These are phyloP conservation scores for Callyntrura guangdongensis DNA, from an alignment of 2,888 invertebrate genomes.

Conservation along the genomic window DNA sequence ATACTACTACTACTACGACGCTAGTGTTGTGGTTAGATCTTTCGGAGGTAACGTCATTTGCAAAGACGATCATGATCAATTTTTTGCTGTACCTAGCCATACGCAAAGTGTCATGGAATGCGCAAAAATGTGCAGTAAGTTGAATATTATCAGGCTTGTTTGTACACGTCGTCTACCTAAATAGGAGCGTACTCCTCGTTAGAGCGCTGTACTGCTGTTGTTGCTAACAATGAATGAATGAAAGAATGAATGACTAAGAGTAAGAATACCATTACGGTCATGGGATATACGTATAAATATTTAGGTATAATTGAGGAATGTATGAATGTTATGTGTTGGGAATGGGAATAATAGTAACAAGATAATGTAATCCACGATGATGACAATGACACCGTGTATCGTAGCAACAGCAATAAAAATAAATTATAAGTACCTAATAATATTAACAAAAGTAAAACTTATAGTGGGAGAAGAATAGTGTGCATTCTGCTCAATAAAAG, in stretches of 20 bases:
- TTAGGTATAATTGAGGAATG: not conserved
- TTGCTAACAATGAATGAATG: constrained; percentile 19
- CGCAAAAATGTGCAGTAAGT: not conserved
- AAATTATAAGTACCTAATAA: too few relatives aligned
- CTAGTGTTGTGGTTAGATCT: too few relatives aligned
- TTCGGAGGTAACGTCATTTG: too few relatives aligned
- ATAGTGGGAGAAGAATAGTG: not conserved
- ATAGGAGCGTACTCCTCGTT: too few relatives aligned
- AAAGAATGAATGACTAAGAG: constrained; percentile 26
- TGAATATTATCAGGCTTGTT: not conserved
- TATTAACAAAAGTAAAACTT: not conserved
- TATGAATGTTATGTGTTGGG: constrained; percentile 8
- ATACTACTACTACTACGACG: not conserved
- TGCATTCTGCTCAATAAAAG: constrained; percentile 35
- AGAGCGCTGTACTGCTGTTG: not conserved
- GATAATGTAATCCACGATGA: constrained; percentile 52
- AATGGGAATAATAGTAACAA: constrained; percentile 41
- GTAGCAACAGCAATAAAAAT: not conserved
- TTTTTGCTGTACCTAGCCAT: not conserved
- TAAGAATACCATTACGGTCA: not conserved
- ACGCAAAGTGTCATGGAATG: constrained; percentile 12
- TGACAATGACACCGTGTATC: constrained; percentile 46
- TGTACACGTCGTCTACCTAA: too few relatives aligned
- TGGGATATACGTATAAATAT: not conserved
- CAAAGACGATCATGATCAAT: not conserved